Base-by-base conservation (phyloP, 2,797 vertebrate genomes). In the Mionectes olivaceus region DNA sequence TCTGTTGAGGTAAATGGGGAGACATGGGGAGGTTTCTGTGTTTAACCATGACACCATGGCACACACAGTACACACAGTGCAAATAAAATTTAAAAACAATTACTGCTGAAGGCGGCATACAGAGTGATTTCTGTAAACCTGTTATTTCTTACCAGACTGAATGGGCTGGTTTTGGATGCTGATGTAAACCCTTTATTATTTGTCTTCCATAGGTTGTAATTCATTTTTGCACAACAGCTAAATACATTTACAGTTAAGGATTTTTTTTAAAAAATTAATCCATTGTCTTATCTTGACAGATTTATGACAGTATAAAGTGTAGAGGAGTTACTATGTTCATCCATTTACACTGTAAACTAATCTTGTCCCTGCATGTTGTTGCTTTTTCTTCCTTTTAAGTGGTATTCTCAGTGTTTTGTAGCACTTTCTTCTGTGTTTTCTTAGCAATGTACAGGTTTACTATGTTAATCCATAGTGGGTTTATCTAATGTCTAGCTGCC, bases 21-120 rank as follows among this genome's bases (percentile, higher is more conserved):
- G 93, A 87, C 88, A 61, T n/a, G 77, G 69, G 87, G 84, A 77
- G 89, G 50, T 92, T 83, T 82, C 82, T 87, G 77, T 94, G 84
- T 93, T 95, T 95, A 91, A 85, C 93, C 50, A 21, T 90, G 90
- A 89, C 91, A 92, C 90, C 88, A 46, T 95, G 92, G 90, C 77
- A 41, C 70, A 52, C 83, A 90, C 55, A 53, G 68, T 87, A 15
- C 80, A 43, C 22, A 3, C 75, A 93, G 80, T 71, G 86, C 93
- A 96, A 96, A 96, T 95, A 96, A 96, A 96, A 96, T 94, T 57
- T 83, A 83, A 93, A 95, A 96, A 95, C 91, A 84, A 87, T 95
- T 93, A 57, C 79, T 30, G 56, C 60, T 90, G 55, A 39, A 78
- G 90, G 88, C 1, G 0, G 78, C 44, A 22, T n/a, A 60, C 57